Conservation (phyloP, 2,797 vertebrate species). For the Spinibarbus caldwelli region DNA sequence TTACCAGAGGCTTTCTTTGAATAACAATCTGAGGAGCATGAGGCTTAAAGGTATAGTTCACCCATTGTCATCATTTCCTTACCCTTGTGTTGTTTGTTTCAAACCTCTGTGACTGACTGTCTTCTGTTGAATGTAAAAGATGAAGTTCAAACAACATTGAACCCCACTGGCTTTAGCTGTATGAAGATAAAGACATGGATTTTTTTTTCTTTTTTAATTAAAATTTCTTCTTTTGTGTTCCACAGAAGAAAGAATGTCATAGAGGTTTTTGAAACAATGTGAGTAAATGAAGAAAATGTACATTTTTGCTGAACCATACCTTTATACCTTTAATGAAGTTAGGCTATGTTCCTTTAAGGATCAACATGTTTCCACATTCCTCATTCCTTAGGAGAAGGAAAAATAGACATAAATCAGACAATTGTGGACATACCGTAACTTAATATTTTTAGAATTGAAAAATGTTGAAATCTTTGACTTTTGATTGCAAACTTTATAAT, state of each 20-base stretch:
- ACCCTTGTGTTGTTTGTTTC: not conserved
- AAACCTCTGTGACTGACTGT: not conserved
- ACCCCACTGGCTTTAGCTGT: not conserved
- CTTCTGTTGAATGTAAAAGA: not conserved
- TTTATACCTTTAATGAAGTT: not conserved
- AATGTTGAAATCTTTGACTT: not conserved
- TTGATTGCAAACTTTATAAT: not conserved
- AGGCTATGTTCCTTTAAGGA: not conserved
- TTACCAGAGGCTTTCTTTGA: not conserved
- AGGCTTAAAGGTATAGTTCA: not conserved
- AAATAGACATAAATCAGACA: not conserved
- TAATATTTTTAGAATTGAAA: not conserved
- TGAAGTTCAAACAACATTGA: not conserved
- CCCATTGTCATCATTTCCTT: not conserved
- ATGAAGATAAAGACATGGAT: not conserved
- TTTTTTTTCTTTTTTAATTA: not conserved
- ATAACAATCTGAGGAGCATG: not conserved
- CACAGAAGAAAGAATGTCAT: not conserved
- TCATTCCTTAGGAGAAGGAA: not conserved
- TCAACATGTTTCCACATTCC: not conserved
- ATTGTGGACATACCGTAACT: not conserved
- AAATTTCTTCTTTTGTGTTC: not conserved
- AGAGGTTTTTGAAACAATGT: not conserved
- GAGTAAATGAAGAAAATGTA: not conserved
- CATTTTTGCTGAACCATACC: not conserved